Conservation (phyloP, 2,797 vertebrate species). For the Enoplosus armatus region DNA sequence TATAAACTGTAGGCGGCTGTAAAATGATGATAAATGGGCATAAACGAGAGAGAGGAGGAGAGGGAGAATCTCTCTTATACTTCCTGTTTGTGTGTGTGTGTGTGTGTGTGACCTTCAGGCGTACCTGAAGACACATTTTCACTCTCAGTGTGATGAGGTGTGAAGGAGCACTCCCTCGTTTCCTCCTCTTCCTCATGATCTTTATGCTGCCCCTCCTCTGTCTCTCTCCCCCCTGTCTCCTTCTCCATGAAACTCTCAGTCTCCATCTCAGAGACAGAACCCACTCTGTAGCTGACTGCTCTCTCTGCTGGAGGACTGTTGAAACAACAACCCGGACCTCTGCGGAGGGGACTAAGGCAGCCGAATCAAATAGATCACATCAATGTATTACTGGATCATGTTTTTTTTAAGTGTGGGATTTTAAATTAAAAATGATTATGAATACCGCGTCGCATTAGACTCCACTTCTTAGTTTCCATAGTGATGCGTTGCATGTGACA, state of each 20-base stretch:
- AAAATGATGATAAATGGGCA: background rate
- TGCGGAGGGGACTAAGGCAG: fast-evolving
- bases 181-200: constrained; percentile 21
- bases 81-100: constrained; percentile 22
- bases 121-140: constrained; percentile 30
- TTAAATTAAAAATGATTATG: background rate
- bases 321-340: background rate
- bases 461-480: background rate
- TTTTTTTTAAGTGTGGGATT: background rate
- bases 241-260: background rate
- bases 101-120: constrained; percentile 53
- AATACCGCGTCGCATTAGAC: too few species aligned
- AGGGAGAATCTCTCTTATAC: constrained; percentile 10
- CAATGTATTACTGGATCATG: background rate
- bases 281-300: constrained; percentile 40
- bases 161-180: constrained; percentile 17
- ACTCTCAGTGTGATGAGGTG: constrained; percentile 19
- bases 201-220: background rate
- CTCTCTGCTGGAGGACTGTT: constrained; percentile 66
- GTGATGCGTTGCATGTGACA: background rate
- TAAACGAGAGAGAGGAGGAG: background rate
- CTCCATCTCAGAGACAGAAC: background rate
- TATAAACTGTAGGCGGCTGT: background rate
- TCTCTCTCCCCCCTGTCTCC: background rate
- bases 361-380: background rate